phyloP scores from a whole-genome alignment of 2,113 vertebrate species.

The Turdus rufiventris region DNA sequence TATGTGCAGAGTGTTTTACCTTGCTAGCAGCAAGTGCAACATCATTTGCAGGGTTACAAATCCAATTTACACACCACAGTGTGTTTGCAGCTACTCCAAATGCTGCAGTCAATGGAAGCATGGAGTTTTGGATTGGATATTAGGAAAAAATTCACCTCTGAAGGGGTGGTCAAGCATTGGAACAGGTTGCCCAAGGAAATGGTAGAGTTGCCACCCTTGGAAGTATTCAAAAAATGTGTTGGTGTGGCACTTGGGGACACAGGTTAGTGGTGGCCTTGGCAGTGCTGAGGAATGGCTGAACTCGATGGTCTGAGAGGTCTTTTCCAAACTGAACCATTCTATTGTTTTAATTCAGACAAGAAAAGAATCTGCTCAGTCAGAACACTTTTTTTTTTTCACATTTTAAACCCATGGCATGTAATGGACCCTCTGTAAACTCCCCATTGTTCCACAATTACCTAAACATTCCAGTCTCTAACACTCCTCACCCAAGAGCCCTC shows the following conservation, averaged over 20 bases:
- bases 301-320: neutral
- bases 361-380: neutral
- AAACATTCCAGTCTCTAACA: neutral
- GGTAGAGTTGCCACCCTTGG: neutral
- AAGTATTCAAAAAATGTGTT: neutral
- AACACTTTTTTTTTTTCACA: rapidly evolving
- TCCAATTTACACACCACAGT: rapidly evolving
- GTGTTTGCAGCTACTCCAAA: neutral
- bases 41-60: neutral
- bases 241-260: neutral
- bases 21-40: rapidly evolving
- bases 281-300: neutral
- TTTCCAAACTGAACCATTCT: neutral
- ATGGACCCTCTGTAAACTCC: neutral
- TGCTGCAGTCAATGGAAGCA: neutral
- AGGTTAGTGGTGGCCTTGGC: neutral
- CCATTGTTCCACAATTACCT: neutral
- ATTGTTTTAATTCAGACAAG: neutral
- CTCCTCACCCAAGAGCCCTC: neutral
- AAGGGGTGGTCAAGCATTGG: neutral
- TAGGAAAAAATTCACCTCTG: neutral
- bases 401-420: neutral
- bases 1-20: neutral
- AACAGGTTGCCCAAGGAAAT: neutral
- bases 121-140: neutral